Base-by-base conservation (phyloP, 2,888 invertebrate genomes). In the Cantharis rustica region DNA sequence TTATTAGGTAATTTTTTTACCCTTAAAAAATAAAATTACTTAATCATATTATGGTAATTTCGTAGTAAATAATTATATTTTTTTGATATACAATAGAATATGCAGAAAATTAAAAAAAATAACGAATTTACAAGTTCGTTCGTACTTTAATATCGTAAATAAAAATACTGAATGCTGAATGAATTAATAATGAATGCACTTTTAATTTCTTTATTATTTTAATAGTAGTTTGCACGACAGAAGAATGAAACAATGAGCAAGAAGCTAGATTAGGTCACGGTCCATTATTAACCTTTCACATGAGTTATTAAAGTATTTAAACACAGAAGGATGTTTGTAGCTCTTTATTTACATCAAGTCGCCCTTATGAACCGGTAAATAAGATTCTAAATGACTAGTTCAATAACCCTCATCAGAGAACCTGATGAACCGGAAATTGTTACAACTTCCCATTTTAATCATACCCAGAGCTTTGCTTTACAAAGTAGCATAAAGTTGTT, bases 241-340 rank as follows among this genome's bases (percentile, higher is more conserved):
- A 16, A 16, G 63, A 72, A 69, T 26, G 68, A 76, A 76, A 73
- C 73, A 76, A 73, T 70, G 66, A 20, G 16, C 16, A 76, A 76
- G 73, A 13, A 69, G 73, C 73, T 76, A 76, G 73, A 80, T 78
- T 80, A 76, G 80, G 81, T 79, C 80, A 79, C 77, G 81, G 81
- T 80, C 80, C 82, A 82, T 78, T 79, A 80, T 83, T 84, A 82
- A 84, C 84, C 84, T 84, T 83, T 84, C 82, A 83, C 84, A 82
- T 82, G 80, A 79, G 74, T 80, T 81, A 84, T 84, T 83, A 83
- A 82, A 64, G 68, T 68, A 68, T 27, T 47, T 72, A 75, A 23
- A 68, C 66, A 68, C 26, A 63, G 73, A 76, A 73, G 73, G 71
- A 47, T 47, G 47, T 47, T 47, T n/a, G 47, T n/a, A 9, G 7